Percentiles rank a stretch among this genome's conserved stretches.
phyloP scores from a whole-genome alignment of 2,797 vertebrate genomes.

The Hypotaenidia philippensis region DNA sequence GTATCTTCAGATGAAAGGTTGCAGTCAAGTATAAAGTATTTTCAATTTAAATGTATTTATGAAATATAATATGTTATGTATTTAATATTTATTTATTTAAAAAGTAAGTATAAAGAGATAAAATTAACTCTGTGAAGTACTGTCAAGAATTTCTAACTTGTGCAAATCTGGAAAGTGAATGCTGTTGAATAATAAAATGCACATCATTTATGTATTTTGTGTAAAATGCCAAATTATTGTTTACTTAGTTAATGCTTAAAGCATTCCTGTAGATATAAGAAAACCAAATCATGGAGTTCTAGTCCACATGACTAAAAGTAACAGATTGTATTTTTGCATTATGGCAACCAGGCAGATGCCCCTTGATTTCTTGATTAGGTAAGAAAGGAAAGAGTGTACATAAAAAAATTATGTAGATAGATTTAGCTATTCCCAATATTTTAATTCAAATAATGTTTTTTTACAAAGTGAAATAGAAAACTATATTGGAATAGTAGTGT shows the following conservation, averaged over 20 bases:
- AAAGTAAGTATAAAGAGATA: neutral
- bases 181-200: neutral
- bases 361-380: neutral
- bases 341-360: neutral
- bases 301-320: neutral
- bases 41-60: neutral
- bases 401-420: neutral
- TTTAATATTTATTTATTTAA: neutral
- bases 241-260: neutral
- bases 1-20: neutral
- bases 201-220: neutral
- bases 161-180: neutral
- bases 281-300: neutral
- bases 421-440: neutral
- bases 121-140: neutral
- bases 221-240: neutral
- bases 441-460: neutral
- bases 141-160: neutral
- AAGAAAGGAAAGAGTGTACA: neutral
- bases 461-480: neutral
- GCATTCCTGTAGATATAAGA: neutral
- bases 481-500: neutral
- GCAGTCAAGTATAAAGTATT: neutral
- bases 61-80: neutral
- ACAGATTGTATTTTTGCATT: neutral